Evolutionary conservation across 2,888 invertebrate species (phyloP).

Genomic region (Phyllotreta striolata): DNA sequence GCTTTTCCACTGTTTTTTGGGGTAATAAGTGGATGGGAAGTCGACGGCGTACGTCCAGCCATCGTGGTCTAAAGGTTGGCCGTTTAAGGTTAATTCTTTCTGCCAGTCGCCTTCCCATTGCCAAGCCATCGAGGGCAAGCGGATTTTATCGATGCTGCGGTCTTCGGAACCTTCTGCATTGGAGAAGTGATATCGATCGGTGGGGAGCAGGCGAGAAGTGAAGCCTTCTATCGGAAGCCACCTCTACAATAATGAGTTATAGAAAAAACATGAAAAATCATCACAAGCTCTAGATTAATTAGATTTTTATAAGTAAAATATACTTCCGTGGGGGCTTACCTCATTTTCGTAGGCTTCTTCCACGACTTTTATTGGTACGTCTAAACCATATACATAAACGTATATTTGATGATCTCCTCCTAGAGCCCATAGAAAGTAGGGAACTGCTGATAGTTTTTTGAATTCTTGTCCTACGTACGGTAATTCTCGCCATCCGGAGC

Average conservation of each 20-base stretch:
- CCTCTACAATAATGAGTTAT: too few species aligned
- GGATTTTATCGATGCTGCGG: slow-evolving; percentile 80
- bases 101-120: slow-evolving; percentile 97
- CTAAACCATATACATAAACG: slow-evolving; percentile 87
- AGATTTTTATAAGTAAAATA: too few species aligned
- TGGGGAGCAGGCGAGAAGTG: slow-evolving; percentile 81
- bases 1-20: slow-evolving; percentile 87
- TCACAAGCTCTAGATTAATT: too few species aligned
- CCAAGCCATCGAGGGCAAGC: slow-evolving; percentile 94
- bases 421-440: slow-evolving; percentile 90
- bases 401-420: slow-evolving; percentile 94
- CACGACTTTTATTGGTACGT: slow-evolving; percentile 88
- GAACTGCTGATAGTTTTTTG: slow-evolving; percentile 85
- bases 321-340: too few species aligned
- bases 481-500: slow-evolving; percentile 86
- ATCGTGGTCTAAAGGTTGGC: slow-evolving; percentile 87
- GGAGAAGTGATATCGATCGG: slow-evolving; percentile 88
- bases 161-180: slow-evolving; percentile 83
- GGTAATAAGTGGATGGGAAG: slow-evolving; percentile 83
- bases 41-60: slow-evolving; percentile 95
- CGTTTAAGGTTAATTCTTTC: slow-evolving; percentile 80
- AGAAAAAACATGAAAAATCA: too few species aligned
- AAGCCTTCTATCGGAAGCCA: slow-evolving; percentile 93
- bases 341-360: slow-evolving; percentile 95
- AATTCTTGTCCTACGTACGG: slow-evolving; percentile 87